Base-by-base conservation (phyloP, 2,888 invertebrate genomes). In the Cephus pulcher region DNA sequence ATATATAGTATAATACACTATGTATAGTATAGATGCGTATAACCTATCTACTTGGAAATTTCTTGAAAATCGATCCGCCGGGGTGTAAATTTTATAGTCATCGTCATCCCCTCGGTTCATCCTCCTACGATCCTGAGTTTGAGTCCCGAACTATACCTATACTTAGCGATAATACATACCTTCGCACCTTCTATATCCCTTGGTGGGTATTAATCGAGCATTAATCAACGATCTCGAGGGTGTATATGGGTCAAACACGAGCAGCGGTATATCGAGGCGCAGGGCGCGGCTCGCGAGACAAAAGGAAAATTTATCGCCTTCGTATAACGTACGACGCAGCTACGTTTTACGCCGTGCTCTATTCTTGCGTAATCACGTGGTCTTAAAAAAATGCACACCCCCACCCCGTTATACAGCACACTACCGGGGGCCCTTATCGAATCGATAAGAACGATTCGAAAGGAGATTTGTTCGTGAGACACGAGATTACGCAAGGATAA, bases 211-310 rank as follows among this genome's bases (percentile, higher is more conserved):
- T 88, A 86, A 86, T 87, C 87, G 84, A 82, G 80, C 86, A 86
- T 86, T 87, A 86, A 88, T 89, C 86, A 84, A 82, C 80, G 85
- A 87, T 85, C 84, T 77, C 23, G 23, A 56, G 56, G 78, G 87
- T 89, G 86, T 85, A 87, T 86, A 82, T 88, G 84, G 86, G 88
- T 85, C 87, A n/a, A n/a, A 85, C 82, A 85, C 56, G 87, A 87
- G 88, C 85, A 86, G 84, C 82, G 83, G 83, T 85, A 56, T 56
- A 84, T 84, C 82, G 85, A 84, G 83, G 83, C 80, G 80, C 82
- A 85, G 86, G 86, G 87, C 83, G 88, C 86, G 87, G 86, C 86
- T 75, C 80, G 75, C 79, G 82, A 87, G 83, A 87, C 87, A 88
- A 88, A 86, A 83, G 80, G 77, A 78, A 83, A 86, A 88, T 88